phyloP scores from a whole-genome alignment of 2,797 vertebrate genomes.

The Acanthurus tractus region DNA sequence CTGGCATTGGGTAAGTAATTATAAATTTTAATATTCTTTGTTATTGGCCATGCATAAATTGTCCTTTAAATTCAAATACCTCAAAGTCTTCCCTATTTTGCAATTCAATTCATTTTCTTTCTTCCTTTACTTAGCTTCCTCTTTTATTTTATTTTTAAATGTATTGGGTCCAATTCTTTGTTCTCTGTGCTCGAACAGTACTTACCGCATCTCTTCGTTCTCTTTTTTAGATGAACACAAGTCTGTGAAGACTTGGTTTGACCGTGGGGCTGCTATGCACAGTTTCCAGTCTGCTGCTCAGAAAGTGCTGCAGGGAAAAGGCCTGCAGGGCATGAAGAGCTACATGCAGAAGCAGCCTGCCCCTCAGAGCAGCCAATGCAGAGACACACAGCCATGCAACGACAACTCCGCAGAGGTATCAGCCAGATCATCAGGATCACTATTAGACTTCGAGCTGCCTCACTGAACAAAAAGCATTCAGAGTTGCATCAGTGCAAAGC shows the following conservation, averaged over 20 bases:
- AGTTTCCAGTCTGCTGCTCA: conserved; percentile 85
- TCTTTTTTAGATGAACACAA: conserved; percentile 80
- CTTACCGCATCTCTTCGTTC: background rate
- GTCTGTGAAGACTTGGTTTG: conserved; percentile 88
- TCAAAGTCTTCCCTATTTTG: background rate
- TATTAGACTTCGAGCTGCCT: conserved; percentile 44
- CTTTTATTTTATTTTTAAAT: background rate
- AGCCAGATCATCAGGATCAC: conserved; percentile 50
- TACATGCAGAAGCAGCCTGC: conserved; percentile 90
- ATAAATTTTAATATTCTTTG: background rate
- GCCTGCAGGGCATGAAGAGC: conserved; percentile 84
- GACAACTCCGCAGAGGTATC: conserved; percentile 87
- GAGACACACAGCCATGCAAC: conserved; percentile 77
- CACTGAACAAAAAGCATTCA: conserved; percentile 38
- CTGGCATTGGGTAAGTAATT: conserved; percentile 74
- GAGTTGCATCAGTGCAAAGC: conserved; percentile 7
- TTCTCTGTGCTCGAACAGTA: background rate
- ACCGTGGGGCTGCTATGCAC: conserved; percentile 80
- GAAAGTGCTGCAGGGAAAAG: conserved; percentile 85
- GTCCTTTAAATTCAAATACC: background rate
- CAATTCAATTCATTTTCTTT: background rate
- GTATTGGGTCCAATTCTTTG: background rate
- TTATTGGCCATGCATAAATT: background rate
- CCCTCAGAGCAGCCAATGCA: conserved; percentile 68
- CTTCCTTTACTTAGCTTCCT: background rate